Evolutionary conservation across 2,888 invertebrate genomes (phyloP).

Genomic region (Diabrotica balteata): DNA sequence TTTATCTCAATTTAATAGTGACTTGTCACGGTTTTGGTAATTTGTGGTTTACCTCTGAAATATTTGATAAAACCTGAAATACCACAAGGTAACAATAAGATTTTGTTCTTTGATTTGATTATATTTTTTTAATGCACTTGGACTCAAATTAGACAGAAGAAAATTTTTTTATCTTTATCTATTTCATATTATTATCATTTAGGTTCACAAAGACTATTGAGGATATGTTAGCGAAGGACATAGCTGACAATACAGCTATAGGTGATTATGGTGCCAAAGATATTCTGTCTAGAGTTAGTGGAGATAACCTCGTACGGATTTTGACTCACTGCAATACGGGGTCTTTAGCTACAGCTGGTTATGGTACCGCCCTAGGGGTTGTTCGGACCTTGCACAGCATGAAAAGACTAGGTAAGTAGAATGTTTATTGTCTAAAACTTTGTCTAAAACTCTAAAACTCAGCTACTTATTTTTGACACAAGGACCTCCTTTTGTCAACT

Average conservation of each 20-base stretch:
- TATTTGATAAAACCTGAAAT: too few relatives aligned
- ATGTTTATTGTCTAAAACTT: not conserved
- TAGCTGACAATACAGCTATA: constrained; percentile 86
- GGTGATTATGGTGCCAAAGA: constrained; percentile 83
- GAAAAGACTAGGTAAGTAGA: constrained; percentile 52
- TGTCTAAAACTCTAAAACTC: too few relatives aligned
- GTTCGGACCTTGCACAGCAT: constrained; percentile 80
- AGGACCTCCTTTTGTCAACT: too few relatives aligned
- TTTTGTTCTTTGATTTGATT: too few relatives aligned
- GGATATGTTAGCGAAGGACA: constrained; percentile 84
- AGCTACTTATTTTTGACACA: too few relatives aligned
- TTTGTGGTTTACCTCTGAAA: too few relatives aligned
- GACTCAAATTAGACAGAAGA: not conserved
- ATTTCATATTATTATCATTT: not conserved
- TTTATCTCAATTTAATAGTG: too few relatives aligned
- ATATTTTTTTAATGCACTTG: too few relatives aligned
- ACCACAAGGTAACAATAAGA: too few relatives aligned
- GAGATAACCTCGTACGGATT: constrained; percentile 73
- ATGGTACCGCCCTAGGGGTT: constrained; percentile 97
- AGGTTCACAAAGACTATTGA: constrained; percentile 68
- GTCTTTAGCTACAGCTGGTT: constrained; percentile 94
- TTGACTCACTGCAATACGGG: constrained; percentile 99
- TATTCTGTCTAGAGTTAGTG: constrained; percentile 69
- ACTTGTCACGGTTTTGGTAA: too few relatives aligned
- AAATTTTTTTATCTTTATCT: not conserved